A percentile compares a stretch with the other conserved stretches of the same genome.
These are phyloP conservation scores for Aphelenchoides avenae DNA, from an alignment of 1,140 invertebrate species.

Conservation along the genomic window DNA sequence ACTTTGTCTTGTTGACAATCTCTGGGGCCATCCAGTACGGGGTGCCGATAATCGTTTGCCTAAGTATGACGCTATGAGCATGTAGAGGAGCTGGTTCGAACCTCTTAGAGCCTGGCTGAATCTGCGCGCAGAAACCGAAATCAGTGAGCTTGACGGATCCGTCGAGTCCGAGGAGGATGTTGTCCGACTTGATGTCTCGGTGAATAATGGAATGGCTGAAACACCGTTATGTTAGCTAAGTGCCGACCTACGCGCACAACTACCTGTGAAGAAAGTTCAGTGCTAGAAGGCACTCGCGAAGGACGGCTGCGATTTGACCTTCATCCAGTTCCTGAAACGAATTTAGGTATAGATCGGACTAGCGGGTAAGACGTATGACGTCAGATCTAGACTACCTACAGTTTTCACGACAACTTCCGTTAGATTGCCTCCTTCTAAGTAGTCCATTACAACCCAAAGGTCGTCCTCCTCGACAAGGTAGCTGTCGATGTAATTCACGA, in stretches of 20 bases:
- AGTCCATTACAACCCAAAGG: conserved; percentile 66
- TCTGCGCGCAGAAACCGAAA: conserved; percentile 58
- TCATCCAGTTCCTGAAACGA: conserved; percentile 65
- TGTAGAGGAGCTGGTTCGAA: conserved; percentile 51
- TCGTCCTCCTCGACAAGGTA: conserved; percentile 60
- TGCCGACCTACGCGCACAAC: conserved; percentile 17
- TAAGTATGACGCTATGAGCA: conserved; percentile 20
- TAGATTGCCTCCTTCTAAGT: conserved; percentile 64
- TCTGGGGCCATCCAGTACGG: conserved; percentile 89
- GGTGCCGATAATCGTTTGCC: conserved; percentile 68
- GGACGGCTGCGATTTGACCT: conserved; percentile 59
- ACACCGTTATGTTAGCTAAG: background rate
- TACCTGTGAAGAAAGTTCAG: conserved; percentile 54
- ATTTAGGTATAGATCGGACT: no score
- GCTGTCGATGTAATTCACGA: conserved; percentile 63
- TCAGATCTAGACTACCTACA: no score
- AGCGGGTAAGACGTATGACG: no score
- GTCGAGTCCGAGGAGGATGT: conserved; percentile 56
- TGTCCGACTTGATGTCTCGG: conserved; percentile 57
- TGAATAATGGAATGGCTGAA: conserved; percentile 57
- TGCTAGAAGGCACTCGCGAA: conserved; percentile 55
- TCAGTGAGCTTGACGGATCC: conserved; percentile 56
- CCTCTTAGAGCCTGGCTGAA: conserved; percentile 55
- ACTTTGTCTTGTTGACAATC: conserved; percentile 62
- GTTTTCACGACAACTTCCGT: conserved; percentile 66